Evolutionary conservation across 2,888 invertebrate genomes (phyloP), one percentile per base, ranked within the genome.

Genomic region (Plusia festucae): DNA sequence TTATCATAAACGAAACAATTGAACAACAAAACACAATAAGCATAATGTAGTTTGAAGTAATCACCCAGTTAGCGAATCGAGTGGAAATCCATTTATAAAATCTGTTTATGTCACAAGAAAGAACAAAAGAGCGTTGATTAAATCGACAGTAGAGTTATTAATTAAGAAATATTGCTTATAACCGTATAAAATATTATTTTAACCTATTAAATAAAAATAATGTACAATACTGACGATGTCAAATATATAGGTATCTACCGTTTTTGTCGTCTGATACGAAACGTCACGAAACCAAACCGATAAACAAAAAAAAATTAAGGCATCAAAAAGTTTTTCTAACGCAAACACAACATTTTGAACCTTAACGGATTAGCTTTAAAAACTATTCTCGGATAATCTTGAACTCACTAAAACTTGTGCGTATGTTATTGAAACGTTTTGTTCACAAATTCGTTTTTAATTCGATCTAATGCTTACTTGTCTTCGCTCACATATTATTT

Each of bases 131-230:
- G 64, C 20, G 51, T 59, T 62, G 55, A 73, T 77, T 69, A 73
- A 65, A 69, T 70, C 53, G 56, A 62, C 55, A 53, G 40, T 34
- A 74, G 30, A 32, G 40, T 54, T 40, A 51, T 32, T 60, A 61
- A 69, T 27, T 51, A 62, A 72, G 69, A 69, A 69, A 65, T 59
- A 74, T 62, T 55, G 63, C 60, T 64, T 55, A 30, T 68, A 78
- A 63, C 27, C 32, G 59, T 64, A 68, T n/a, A n/a, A n/a, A n/a
- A n/a, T n/a, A 65, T 68, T 72, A 46, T 52, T 65, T 53, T 44
- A 55, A 58, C 16, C 62, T 54, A 66, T 76, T 79, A 70, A 76
- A 70, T 53, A 58, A 49, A 32, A 65, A 72, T 68, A 75, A 75
- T 70, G 65, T 72, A 75, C 60, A 71, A 75, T 68, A 59, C 57